Base-by-base conservation (phyloP, 2,797 vertebrate genomes). In the Furcifer pardalis region DNA sequence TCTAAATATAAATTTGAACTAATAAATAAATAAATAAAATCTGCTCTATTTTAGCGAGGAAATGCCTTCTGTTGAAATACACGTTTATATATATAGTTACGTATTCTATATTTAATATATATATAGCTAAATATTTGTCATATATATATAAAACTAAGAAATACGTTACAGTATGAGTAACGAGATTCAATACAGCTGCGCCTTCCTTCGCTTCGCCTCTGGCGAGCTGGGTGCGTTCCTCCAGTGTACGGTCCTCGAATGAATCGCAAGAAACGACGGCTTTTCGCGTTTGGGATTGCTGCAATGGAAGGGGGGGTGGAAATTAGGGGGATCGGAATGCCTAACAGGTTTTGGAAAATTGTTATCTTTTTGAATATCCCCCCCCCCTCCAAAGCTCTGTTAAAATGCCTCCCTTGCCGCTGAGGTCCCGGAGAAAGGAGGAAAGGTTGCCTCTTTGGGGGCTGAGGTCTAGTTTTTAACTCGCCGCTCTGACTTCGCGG, bases 401-500 rank as follows among this genome's bases (percentile, higher is more conserved):
- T 44, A 37, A 62, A 35, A n/a, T 13, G 19, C 37, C 4, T 32
- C 40, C 25, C n/a, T 66, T 30, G 30, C 21, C 27, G 10, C 40
- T 32, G 37, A 12, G 56, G 77, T 49, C n/a, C 52, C 7, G 7
- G 52, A 32, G 44, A 19, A 37, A 17, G 21, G 17, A 21, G 13
- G 52, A 5, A 21, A 56, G 52, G 52, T 56, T 56, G 21, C 52
- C 52, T 56, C 52, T 56, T 66, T 77, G 71, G 85, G 1, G 63
- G 59, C 68, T 83, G 83, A 75, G 68, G 77, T 86, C 60, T 86
- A n/a, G 44, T 62, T 63, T 44, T 32, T 42, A 66, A 82, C 84
- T 81, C 78, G 32, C 37, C 5, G 27, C 32, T 15, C 81, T n/a
- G 82, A 63, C 79, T 63, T 85, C 35, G 32, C 73, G 90, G 52